Percentiles rank a stretch among this genome's conserved stretches.
Evolutionary conservation across 2,113 vertebrate species (phyloP).

Genomic region (Turnix velox): DNA sequence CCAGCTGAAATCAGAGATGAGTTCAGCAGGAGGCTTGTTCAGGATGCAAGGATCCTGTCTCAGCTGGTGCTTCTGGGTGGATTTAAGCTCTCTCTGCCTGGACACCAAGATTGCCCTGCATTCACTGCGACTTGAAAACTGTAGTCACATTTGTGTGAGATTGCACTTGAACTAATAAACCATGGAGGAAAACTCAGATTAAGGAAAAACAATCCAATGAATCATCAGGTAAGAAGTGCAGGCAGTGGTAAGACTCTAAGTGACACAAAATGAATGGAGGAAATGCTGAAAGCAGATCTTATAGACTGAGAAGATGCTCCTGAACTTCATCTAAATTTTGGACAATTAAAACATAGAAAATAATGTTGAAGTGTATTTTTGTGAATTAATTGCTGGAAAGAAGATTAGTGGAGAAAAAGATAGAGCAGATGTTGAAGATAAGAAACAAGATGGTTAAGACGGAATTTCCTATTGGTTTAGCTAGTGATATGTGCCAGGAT

Average conservation of each 20-base stretch:
- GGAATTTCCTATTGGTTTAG: neutral
- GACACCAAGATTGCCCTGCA: neutral
- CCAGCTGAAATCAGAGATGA: neutral
- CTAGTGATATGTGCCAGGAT: neutral
- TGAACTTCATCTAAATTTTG: neutral
- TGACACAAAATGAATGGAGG: neutral
- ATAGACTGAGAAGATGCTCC: neutral
- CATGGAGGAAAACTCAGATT: neutral
- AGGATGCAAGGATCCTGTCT: neutral
- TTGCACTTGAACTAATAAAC: neutral
- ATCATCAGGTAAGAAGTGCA: neutral
- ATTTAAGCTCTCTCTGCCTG: neutral
- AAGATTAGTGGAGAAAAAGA: neutral
- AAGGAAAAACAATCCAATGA: neutral
- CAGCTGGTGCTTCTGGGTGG: neutral
- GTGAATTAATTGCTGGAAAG: neutral
- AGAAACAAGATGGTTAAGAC: neutral
- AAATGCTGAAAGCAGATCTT: neutral
- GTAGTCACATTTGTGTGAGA: neutral
- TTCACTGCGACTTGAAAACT: fast-evolving
- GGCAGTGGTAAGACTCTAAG: neutral
- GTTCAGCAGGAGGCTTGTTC: neutral
- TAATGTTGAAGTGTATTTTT: neutral
- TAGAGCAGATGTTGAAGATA: neutral
- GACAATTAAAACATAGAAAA: neutral